Evolutionary conservation across 2,888 invertebrate species (phyloP), one percentile per base, ranked within the genome.

Genomic region (Caenorhabditis afra): DNA sequence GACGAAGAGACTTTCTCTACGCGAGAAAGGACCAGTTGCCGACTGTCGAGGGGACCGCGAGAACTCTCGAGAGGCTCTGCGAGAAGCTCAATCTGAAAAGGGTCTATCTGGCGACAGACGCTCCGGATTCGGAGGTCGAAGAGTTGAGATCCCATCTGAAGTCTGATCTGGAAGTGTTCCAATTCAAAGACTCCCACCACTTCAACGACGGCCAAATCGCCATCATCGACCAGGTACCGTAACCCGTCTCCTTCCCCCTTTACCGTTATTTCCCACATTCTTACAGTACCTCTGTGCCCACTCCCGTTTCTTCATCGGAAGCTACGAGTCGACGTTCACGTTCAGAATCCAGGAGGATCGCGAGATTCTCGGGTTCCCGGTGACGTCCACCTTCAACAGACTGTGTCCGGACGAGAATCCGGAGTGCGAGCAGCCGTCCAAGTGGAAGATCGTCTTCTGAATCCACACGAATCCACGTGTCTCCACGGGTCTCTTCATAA

Each of bases 271-370:
- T 11, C 14, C 14, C 41, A 3, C 11, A 3, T 3, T 1, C 4
- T 71, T 86, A 90, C 97, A 99, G 92, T 95, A 97, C 87, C 95
- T 99, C 85, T 96, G 96, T 91, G 94, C 97, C 0, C 94, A 94
- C 91, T 94, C 96, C 0, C 93, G 94, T 92, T 93, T 90, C 89
- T 78, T 90, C 93, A 93, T 83, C 94, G 98, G 98, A 11, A 96
- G 96, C 0, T 93, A 94, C 90, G 96, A 96, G 86, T 98, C 98
- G 76, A 99, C 98, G 0, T 98, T 97, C 91, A 94, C 97, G 0
- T 97, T 95, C 91, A 93, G 98, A 70, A 98, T 99, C 84, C 96
- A 97, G 91, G 98, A 99, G 91, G 98, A 99, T 90, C 92, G 98
- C 29, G 97, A 98, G 92, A 96, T 99, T 78, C 91, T 97, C 50